These are phyloP conservation scores for Phasia obesa DNA, from an alignment of 2,888 invertebrate genomes.

Conservation along the genomic window DNA sequence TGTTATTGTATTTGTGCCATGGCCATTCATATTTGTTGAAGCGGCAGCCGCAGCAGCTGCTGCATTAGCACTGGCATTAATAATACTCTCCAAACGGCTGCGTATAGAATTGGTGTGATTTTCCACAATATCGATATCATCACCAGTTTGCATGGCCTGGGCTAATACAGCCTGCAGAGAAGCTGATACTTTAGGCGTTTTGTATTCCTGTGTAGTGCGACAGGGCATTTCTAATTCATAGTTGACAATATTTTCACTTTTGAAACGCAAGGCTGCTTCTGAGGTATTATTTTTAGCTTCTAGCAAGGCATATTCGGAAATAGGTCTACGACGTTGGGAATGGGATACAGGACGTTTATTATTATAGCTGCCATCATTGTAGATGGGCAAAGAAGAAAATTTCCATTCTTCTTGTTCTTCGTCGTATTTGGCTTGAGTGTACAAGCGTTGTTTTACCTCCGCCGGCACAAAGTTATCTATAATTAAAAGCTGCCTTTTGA, in stretches of 20 bases:
- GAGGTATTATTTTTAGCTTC: conserved; percentile 79
- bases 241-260: conserved; percentile 82
- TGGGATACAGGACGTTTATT: conserved; percentile 86
- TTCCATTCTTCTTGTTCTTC: conserved; percentile 92
- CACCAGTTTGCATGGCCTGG: conserved; percentile 82
- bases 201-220: conserved; percentile 82
- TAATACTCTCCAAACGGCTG: conserved; percentile 82
- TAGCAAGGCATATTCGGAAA: conserved; percentile 85
- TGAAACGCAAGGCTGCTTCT: conserved; percentile 78
- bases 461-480: conserved; percentile 95
- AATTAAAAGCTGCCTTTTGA: conserved; percentile 93
- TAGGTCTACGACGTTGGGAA: conserved; percentile 85
- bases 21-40: conserved; percentile 63
- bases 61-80: conserved; percentile 80
- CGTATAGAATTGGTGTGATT: conserved; percentile 80
- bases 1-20: conserved; percentile 35
- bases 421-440: conserved; percentile 89
- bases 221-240: conserved; percentile 83
- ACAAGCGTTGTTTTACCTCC: conserved; percentile 89
- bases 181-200: conserved; percentile 82
- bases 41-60: conserved; percentile 64
- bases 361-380: conserved; percentile 80
- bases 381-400: conserved; percentile 81
- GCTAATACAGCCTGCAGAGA: conserved; percentile 82
- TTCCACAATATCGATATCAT: conserved; percentile 82